These are phyloP conservation scores for Schlechtendalia chinensis DNA, from an alignment of 1,140 invertebrate species.

Conservation along the genomic window DNA sequence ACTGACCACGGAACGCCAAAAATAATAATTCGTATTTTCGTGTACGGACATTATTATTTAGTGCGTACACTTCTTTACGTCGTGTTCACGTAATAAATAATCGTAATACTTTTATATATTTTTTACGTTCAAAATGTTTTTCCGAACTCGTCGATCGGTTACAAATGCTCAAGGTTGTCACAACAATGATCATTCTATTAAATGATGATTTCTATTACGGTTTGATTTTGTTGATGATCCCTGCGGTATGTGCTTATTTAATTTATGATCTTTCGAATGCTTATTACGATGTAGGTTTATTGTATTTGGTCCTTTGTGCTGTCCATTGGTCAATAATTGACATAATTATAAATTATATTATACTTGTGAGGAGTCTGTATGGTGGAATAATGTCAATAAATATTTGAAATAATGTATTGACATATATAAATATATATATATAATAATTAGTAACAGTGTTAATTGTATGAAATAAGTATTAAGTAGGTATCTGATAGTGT, in stretches of 20 bases:
- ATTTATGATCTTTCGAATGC: not conserved
- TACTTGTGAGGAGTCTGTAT: not conserved
- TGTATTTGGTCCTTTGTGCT: not conserved
- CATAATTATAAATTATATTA: not conserved
- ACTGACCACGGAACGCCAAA: no score
- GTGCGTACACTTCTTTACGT: no score
- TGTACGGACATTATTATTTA: no score
- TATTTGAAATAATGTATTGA: slow-evolving; percentile 43
- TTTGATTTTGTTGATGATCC: slow-evolving; percentile 10
- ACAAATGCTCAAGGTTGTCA: no score
- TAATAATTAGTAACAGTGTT: not conserved
- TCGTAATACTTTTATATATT: no score
- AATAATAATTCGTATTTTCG: no score
- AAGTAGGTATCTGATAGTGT: not conserved
- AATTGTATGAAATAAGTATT: not conserved
- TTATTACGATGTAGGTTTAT: not conserved
- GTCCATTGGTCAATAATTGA: not conserved
- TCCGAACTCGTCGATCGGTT: no score
- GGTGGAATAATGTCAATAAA: not conserved
- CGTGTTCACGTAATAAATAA: no score
- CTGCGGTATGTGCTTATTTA: not conserved
- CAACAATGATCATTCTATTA: no score
- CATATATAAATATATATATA: slow-evolving; percentile 30
- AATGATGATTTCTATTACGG: not conserved
- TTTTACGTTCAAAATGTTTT: no score